Evolutionary conservation across 2,113 vertebrate species (phyloP).

Genomic region (Tringa solitaria): DNA sequence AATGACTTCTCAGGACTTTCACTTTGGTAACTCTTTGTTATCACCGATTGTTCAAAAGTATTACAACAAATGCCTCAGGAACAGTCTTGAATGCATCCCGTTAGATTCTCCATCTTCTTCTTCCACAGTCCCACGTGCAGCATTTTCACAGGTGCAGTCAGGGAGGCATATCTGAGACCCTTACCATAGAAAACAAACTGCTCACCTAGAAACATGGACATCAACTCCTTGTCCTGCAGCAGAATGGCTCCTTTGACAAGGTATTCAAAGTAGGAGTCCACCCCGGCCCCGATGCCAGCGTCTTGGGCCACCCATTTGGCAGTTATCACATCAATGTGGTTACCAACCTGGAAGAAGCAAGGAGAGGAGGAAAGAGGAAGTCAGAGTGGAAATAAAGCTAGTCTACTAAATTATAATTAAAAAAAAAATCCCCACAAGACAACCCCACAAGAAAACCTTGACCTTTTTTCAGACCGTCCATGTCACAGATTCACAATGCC

Average conservation of each 20-base stretch:
- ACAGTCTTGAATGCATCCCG: not conserved
- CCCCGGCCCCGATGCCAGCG: slow-evolving; percentile 92
- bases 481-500: not conserved
- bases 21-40: not conserved
- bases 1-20: not conserved
- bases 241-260: slow-evolving; percentile 96
- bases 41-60: not conserved
- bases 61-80: not conserved
- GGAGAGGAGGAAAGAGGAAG: not conserved
- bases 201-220: slow-evolving; percentile 92
- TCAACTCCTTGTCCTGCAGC: slow-evolving; percentile 90
- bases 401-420: not conserved
- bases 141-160: not conserved
- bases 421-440: not conserved
- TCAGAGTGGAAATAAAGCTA: not conserved
- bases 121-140: not conserved
- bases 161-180: not conserved
- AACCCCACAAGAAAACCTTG: not conserved
- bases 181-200: not conserved
- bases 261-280: slow-evolving; percentile 98
- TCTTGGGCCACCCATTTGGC: slow-evolving; percentile 98
- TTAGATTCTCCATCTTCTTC: not conserved
- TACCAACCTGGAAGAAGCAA: slow-evolving; percentile 83
- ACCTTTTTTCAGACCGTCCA: not conserved
- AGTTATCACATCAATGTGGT: slow-evolving; percentile 93